A percentile compares a stretch with the other conserved stretches of the same genome.
These are phyloP conservation scores for Heterochromis multidens DNA, from an alignment of 2,113 vertebrate genomes.

Conservation along the genomic window DNA sequence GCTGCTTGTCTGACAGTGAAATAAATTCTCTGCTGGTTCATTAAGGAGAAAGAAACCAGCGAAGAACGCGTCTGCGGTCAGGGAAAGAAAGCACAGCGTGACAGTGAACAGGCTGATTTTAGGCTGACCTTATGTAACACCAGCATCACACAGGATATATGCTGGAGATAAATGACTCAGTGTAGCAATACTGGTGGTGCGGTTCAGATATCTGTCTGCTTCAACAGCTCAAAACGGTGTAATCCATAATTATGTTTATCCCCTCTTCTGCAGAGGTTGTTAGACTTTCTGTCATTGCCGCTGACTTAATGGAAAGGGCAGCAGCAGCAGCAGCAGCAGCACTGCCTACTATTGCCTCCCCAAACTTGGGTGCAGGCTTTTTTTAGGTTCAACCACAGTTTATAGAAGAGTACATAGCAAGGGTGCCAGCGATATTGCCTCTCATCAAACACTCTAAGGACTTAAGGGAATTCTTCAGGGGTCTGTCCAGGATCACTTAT, in stretches of 20 bases:
- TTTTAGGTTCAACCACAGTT: constrained; percentile 4
- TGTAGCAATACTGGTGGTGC: background rate
- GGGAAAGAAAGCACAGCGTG: background rate
- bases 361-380: constrained; percentile 6
- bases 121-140: background rate
- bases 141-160: background rate
- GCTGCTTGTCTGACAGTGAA: background rate
- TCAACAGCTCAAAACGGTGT: background rate
- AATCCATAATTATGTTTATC: constrained; percentile 33
- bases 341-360: background rate
- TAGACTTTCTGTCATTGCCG: background rate
- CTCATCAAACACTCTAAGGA: background rate
- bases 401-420: background rate
- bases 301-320: background rate
- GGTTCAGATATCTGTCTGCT: background rate
- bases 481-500: background rate
- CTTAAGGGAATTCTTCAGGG: background rate
- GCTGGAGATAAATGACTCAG: background rate
- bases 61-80: background rate
- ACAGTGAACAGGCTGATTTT: background rate
- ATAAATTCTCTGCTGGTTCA: background rate
- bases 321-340: background rate
- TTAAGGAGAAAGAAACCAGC: background rate
- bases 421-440: background rate
- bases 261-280: constrained; percentile 18